Conservation (phyloP, 2,888 invertebrate species). For the Piscicola geometra region DNA sequence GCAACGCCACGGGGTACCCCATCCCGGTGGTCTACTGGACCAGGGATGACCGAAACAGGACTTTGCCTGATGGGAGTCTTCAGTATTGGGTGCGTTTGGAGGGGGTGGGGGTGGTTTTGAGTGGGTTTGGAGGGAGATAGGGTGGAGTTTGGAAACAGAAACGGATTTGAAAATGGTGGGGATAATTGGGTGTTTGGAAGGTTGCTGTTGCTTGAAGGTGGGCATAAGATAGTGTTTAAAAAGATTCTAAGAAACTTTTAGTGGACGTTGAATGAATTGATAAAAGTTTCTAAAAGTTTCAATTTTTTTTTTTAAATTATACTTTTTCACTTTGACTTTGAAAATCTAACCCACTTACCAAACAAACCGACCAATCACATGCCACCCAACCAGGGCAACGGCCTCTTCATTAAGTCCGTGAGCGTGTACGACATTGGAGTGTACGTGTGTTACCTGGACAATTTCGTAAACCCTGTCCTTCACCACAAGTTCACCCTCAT, state of each 20-base stretch:
- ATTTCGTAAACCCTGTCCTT: constrained; percentile 45
- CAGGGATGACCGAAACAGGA: constrained; percentile 43
- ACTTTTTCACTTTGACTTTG: too few species aligned
- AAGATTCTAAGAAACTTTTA: too few species aligned
- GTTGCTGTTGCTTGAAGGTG: too few species aligned
- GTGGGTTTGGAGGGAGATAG: neutral
- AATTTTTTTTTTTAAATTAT: too few species aligned
- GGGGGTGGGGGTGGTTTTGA: neutral
- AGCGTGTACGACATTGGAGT: constrained; percentile 43
- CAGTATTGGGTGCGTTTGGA: constrained; percentile 42
- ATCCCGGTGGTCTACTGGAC: constrained; percentile 46
- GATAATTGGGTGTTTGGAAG: too few species aligned
- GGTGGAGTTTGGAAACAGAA: too few species aligned
- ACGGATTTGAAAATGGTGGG: too few species aligned
- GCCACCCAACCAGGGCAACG: constrained; percentile 42
- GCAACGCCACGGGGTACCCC: constrained; percentile 46
- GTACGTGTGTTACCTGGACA: constrained; percentile 45
- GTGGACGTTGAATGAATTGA: too few species aligned
- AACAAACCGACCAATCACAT: neutral
- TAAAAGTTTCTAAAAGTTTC: too few species aligned
- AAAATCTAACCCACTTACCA: too few species aligned
- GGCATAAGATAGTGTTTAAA: too few species aligned
- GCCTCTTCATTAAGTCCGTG: constrained; percentile 38
- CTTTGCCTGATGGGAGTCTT: constrained; percentile 44
- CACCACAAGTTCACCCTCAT: constrained; percentile 44